Base-by-base conservation (phyloP, 2,888 invertebrate species). In the Tenthredo livida region DNA sequence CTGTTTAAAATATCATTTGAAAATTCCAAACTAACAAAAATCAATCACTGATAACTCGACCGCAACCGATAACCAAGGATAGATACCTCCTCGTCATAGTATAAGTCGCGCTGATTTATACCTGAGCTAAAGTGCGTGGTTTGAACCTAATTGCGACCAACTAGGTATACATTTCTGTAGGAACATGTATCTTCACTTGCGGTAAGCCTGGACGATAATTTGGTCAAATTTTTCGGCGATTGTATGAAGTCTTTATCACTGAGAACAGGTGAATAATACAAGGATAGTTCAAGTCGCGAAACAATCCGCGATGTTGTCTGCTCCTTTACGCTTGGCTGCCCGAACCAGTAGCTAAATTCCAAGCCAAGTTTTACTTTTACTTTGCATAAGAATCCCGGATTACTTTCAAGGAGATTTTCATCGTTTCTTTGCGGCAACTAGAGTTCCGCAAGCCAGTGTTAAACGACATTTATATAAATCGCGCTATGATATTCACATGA, bases 331-430 rank as follows among this genome's bases (percentile, higher is more conserved):
- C 83, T 83, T 65, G 47, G 80, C 54, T 67, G 77, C 37, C 15
- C 25, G 84, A 65, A 54, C 77, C 47, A 77, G 9, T 40, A 33
- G 50, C 29, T 29, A 17, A 54, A 54, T 73, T 73, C 40, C 50
- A 15, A 54, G 25, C 77, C 10, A 29, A 65, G 29, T 73, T 84
- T 84, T 84, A 85, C 84, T 84, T 84, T 78, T 77, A 85, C 84
- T 84, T 77, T 65, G 84, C 77, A 50, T 78, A 65, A 25, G 73
- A 43, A 72, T 72, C 77, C 61, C 72, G 50, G 58, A 65, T 84
- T 84, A 85, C 84, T 84, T 78, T 84, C 84, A 73, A 73, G 72
- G 67, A 67, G 67, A 67, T 67, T 67, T 67, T 67, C 67, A 67
- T 67, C 67, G 67, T 15, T 25, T 67, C 43, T 9, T 73, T 43